These are phyloP conservation scores for Heterodera schachtii DNA, from an alignment of 1,140 invertebrate species.

Conservation along the genomic window DNA sequence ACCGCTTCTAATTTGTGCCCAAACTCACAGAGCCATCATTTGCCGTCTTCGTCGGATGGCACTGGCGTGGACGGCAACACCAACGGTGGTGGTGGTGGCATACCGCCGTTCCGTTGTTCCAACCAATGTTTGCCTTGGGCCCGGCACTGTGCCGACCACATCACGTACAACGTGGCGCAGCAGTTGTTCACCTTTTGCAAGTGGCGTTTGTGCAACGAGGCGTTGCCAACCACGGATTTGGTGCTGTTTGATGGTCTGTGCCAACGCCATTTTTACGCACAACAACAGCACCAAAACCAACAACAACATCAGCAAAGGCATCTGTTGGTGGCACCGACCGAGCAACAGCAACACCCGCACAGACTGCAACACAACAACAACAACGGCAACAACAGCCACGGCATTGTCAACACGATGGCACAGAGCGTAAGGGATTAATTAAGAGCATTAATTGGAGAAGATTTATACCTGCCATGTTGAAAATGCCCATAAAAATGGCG, in stretches of 20 bases:
- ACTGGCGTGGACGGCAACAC: not conserved
- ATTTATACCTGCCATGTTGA: no score
- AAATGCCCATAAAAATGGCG: no score
- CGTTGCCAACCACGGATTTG: conserved; percentile 31
- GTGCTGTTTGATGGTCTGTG: conserved; percentile 46
- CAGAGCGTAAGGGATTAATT: no score
- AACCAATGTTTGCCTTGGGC: conserved; percentile 43
- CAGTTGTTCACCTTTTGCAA: conserved; percentile 44
- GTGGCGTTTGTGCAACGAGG: conserved; percentile 28
- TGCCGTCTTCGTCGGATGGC: not conserved
- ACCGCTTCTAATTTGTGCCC: conserved; percentile 31
- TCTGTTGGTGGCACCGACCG: no score
- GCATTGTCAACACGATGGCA: not conserved
- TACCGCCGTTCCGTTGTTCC: conserved; percentile 21
- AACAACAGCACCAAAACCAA: not conserved
- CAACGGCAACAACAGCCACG: not conserved
- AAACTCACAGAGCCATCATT: not conserved
- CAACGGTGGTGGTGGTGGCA: no score
- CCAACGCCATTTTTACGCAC: conserved; percentile 37
- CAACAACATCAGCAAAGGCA: not conserved
- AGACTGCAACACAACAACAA: not conserved
- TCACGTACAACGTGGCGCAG: conserved; percentile 44
- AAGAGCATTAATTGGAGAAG: no score
- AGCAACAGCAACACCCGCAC: no score
- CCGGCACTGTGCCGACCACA: conserved; percentile 46